Conservation (phyloP, 2,797 vertebrate genomes). For the Bufotes viridis region DNA sequence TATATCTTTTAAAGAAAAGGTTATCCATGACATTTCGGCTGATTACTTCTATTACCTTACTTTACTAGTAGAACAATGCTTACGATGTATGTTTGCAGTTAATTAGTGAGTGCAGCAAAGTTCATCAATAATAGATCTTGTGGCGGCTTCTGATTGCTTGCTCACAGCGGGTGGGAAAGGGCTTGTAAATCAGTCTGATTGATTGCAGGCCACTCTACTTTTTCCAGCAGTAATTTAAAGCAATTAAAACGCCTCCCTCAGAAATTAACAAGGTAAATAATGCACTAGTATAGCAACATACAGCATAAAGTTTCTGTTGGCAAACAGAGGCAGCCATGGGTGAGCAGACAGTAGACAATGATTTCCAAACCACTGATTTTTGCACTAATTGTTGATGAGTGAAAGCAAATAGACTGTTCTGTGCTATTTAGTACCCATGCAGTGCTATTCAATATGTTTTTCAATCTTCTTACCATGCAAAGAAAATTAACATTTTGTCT, state of each 20-base stretch:
- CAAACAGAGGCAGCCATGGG: slow-evolving; percentile 16
- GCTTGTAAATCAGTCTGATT: slow-evolving; percentile 75
- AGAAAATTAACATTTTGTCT: neutral
- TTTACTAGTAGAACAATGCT: slow-evolving; percentile 49
- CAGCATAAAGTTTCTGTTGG: slow-evolving; percentile 18
- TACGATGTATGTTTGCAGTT: slow-evolving; percentile 75
- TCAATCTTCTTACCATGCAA: slow-evolving; percentile 24
- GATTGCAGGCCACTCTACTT: slow-evolving; percentile 73
- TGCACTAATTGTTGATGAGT: slow-evolving; percentile 52
- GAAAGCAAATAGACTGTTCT: slow-evolving; percentile 49
- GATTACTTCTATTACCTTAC: slow-evolving; percentile 54
- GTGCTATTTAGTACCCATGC: slow-evolving; percentile 30
- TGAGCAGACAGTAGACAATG: slow-evolving; percentile 53
- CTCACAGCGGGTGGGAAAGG: slow-evolving; percentile 72
- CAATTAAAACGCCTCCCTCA: slow-evolving; percentile 71
- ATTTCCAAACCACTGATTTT: slow-evolving; percentile 55
- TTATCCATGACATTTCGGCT: slow-evolving; percentile 56
- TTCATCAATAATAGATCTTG: slow-evolving; percentile 86
- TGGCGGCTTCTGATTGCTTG: slow-evolving; percentile 80
- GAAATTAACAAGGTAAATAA: slow-evolving; percentile 71
- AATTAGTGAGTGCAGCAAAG: slow-evolving; percentile 82
- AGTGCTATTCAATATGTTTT: slow-evolving; percentile 44
- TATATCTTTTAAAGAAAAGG: slow-evolving; percentile 56
- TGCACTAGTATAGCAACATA: slow-evolving; percentile 15
- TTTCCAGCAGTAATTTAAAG: slow-evolving; percentile 72